phyloP scores from a whole-genome alignment of 1,140 invertebrate species.

The Reticulitermes speratus region DNA sequence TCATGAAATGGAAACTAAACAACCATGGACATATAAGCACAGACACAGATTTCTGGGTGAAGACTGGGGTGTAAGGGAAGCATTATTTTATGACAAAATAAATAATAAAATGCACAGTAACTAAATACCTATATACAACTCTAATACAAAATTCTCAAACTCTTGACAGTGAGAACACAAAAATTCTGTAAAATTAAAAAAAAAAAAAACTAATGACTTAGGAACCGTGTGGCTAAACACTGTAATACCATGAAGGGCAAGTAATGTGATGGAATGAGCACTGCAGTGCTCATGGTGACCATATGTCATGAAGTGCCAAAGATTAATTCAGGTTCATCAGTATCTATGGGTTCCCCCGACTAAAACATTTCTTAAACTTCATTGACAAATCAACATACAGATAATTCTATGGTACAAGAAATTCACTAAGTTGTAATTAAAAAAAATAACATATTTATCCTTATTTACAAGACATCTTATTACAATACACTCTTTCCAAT shows the following conservation, averaged over 20 bases:
- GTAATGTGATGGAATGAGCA: neutral
- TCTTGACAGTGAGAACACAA: too few species aligned
- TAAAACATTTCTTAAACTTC: neutral
- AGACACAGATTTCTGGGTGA: neutral
- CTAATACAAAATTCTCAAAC: neutral
- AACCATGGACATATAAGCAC: neutral
- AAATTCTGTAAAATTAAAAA: neutral
- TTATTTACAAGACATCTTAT: slow-evolving; percentile 10
- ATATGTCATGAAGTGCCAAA: neutral
- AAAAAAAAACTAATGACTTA: neutral
- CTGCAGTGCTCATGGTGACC: too few species aligned
- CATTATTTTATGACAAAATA: neutral
- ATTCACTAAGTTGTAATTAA: neutral
- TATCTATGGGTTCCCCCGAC: neutral
- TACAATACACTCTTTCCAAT: slow-evolving; percentile 1
- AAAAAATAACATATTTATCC: neutral
- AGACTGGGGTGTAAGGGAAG: neutral
- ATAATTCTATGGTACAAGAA: slow-evolving; percentile 21
- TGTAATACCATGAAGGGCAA: neutral
- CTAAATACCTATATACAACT: neutral
- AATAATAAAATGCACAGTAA: neutral
- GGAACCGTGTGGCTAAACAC: neutral
- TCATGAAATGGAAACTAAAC: neutral
- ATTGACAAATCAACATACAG: slow-evolving; percentile 27
- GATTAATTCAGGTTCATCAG: neutral